Evolutionary conservation across 2,888 invertebrate genomes (phyloP).

Genomic region (Cerastis rubricosa): DNA sequence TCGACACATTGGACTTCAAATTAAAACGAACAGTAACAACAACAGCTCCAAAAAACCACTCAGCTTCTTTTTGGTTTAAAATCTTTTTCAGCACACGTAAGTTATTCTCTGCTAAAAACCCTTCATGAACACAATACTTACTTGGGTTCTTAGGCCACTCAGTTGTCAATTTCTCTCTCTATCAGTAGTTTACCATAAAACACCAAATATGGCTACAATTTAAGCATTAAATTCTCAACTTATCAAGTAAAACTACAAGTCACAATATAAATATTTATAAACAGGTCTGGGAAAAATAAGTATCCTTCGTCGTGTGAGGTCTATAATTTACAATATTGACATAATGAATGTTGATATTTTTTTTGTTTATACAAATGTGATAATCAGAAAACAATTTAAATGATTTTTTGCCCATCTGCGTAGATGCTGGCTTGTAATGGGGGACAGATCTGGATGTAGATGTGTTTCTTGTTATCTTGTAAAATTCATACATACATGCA

Average conservation of each 20-base stretch:
- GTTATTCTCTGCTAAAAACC: too few species aligned
- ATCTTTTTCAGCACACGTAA: too few species aligned
- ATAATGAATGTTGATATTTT: constrained; percentile 36
- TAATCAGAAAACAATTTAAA: constrained; percentile 39
- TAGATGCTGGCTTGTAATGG: constrained; percentile 1
- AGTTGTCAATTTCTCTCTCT: not conserved
- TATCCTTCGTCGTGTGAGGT: constrained; percentile 35
- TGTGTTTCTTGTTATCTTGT: not conserved
- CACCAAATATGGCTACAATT: constrained; percentile 24
- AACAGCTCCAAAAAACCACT: too few species aligned
- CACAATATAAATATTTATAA: constrained; percentile 42
- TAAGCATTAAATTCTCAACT: constrained; percentile 27
- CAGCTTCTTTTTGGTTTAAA: too few species aligned
- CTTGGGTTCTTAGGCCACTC: too few species aligned
- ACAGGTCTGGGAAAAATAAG: constrained; percentile 12
- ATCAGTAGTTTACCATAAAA: not conserved
- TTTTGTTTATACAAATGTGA: constrained; percentile 36
- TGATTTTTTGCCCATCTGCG: constrained; percentile 15
- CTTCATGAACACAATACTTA: too few species aligned
- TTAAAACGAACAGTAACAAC: too few species aligned
- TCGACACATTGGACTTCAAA: too few species aligned
- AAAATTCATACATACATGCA: not conserved
- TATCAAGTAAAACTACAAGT: constrained; percentile 18
- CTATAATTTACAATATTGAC: constrained; percentile 27
- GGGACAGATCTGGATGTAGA: not conserved